phyloP scores from a whole-genome alignment of 2,113 vertebrate genomes.

The Mohoua ochrocephala region DNA sequence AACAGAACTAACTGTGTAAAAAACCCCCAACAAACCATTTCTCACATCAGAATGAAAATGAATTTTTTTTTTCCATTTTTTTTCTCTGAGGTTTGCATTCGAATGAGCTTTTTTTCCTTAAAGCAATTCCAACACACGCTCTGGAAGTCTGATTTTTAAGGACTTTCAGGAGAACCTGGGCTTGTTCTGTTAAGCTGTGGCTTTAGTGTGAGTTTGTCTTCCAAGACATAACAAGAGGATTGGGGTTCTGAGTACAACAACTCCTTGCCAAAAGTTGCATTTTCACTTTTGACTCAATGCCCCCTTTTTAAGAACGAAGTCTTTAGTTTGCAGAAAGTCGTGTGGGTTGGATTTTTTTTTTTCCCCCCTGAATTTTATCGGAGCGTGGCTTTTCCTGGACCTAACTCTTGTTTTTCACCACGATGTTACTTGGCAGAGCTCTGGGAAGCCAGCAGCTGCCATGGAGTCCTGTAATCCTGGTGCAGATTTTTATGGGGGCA shows the following conservation, averaged over 20 bases:
- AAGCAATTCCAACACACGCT: not conserved
- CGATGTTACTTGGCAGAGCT: not conserved
- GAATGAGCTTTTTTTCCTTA: not conserved
- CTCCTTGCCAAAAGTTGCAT: not conserved
- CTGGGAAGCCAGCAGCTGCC: not conserved
- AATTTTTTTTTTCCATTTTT: rapidly evolving
- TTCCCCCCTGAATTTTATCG: not conserved
- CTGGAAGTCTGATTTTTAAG: not conserved
- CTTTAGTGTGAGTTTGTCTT: not conserved
- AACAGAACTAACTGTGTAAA: not conserved
- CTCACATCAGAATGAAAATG: not conserved
- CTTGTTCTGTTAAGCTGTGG: not conserved
- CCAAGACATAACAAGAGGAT: not conserved
- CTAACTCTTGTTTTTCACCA: not conserved
- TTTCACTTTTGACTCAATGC: not conserved
- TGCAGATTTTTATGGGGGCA: not conserved
- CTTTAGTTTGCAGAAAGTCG: not conserved
- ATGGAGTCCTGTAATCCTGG: not conserved
- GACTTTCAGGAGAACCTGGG: not conserved
- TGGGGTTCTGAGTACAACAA: not conserved
- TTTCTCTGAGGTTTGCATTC: not conserved
- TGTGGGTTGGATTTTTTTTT: not conserved
- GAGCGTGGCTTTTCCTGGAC: not conserved
- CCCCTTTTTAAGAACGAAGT: not conserved
- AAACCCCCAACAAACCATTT: not conserved